Evolutionary conservation across 2,888 invertebrate species (phyloP).

Genomic region (Megastigmus dorsalis): DNA sequence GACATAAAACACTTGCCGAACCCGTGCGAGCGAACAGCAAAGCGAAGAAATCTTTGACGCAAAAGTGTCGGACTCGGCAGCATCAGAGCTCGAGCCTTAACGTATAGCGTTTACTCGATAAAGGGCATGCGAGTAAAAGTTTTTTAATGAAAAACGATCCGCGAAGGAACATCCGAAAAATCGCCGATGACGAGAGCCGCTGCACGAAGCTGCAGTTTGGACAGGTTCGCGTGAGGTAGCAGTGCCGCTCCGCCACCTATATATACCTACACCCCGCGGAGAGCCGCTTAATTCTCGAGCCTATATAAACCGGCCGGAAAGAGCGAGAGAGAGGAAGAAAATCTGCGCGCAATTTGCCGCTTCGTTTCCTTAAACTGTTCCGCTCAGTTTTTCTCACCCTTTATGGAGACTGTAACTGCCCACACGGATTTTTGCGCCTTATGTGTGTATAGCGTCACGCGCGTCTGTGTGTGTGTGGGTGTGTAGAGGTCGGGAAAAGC

Average conservation of each 20-base stretch:
- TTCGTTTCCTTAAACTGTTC: slow-evolving; percentile 36
- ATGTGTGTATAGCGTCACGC: too few relatives aligned
- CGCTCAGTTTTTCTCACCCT: neutral
- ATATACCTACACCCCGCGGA: too few relatives aligned
- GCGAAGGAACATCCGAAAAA: neutral
- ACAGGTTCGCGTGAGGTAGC: slow-evolving; percentile 22
- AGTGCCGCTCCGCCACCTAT: too few relatives aligned
- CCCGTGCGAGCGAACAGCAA: too few relatives aligned
- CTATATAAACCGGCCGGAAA: too few relatives aligned
- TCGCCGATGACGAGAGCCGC: slow-evolving; percentile 16
- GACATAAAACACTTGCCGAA: too few relatives aligned
- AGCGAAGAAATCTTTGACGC: neutral
- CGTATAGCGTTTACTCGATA: too few relatives aligned
- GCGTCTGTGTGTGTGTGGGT: neutral
- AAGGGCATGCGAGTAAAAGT: slow-evolving; percentile 49
- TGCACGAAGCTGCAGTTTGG: neutral
- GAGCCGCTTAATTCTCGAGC: slow-evolving; percentile 7
- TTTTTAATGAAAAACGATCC: slow-evolving; percentile 57
- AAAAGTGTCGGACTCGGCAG: neutral
- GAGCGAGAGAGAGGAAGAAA: slow-evolving; percentile 6
- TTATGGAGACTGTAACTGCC: too few relatives aligned
- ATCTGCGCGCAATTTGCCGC: slow-evolving; percentile 33
- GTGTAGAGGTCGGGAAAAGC: neutral
- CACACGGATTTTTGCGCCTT: too few relatives aligned
- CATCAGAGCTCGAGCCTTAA: too few relatives aligned